phyloP scores from a whole-genome alignment of 2,113 vertebrate species.

The Butastur rufipennis region DNA sequence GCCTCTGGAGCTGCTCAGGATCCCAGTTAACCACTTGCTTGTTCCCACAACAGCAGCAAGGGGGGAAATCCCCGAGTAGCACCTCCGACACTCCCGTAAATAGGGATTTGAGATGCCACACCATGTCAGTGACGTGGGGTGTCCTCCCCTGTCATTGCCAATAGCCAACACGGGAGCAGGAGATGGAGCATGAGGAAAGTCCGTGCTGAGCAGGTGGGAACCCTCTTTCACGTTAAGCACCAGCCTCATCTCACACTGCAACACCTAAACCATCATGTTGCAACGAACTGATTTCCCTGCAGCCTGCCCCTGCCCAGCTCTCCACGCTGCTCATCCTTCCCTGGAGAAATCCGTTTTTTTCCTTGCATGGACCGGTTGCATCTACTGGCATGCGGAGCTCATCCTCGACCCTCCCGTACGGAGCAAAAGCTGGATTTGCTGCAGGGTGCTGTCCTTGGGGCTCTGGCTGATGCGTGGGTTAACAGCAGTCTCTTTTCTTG shows the following conservation, averaged over 20 bases:
- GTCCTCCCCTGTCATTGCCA: background rate
- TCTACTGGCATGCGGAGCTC: background rate
- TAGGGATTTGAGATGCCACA: background rate
- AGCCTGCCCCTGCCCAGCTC: background rate
- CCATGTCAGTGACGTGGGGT: accelerated
- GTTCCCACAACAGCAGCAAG: background rate
- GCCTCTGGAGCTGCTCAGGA: background rate
- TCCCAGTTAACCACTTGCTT: background rate
- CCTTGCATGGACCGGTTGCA: background rate
- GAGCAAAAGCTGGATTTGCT: background rate
- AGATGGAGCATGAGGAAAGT: background rate
- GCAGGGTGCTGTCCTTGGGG: background rate
- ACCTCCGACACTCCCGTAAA: accelerated
- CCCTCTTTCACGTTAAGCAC: background rate
- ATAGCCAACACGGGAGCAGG: background rate
- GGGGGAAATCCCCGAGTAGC: background rate
- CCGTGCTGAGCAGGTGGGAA: background rate
- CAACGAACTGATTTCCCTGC: background rate
- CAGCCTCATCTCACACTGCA: background rate
- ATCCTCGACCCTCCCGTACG: accelerated
- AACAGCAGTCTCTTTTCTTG: background rate
- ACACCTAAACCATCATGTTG: background rate
- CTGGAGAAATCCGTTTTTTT: background rate
- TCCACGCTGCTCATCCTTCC: accelerated
- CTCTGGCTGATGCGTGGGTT: background rate